A percentile compares a stretch with the other conserved stretches of the same genome.
Evolutionary conservation across 2,113 vertebrate species (phyloP).

Genomic region (Plecotus auritus): DNA sequence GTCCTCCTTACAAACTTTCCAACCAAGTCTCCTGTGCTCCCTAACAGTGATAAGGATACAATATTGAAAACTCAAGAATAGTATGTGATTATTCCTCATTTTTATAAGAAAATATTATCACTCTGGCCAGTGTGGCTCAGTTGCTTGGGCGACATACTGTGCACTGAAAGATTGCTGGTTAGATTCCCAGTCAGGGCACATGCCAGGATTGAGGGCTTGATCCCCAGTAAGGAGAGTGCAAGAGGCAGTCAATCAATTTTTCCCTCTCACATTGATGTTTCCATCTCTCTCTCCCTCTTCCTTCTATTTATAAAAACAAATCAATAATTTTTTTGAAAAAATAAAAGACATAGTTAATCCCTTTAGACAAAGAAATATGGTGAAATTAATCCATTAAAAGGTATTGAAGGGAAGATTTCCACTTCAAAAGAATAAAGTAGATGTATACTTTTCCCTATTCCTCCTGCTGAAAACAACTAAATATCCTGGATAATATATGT

Average conservation of each 20-base stretch:
- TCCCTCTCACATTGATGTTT: neutral
- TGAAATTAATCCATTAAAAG: neutral
- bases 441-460: neutral
- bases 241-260: neutral
- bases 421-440: neutral
- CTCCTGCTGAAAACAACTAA: neutral
- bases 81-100: neutral
- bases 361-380: neutral
- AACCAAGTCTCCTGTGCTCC: too few relatives aligned
- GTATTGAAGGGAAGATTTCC: neutral
- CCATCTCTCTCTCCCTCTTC: neutral
- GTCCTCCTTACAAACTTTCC: too few relatives aligned
- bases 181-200: neutral
- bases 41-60: neutral
- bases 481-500: neutral
- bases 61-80: neutral
- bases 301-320: neutral
- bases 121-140: neutral
- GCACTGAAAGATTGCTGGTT: neutral
- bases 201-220: neutral
- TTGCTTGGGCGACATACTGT: neutral
- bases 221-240: neutral
- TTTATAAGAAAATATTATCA: neutral
- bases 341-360: neutral
- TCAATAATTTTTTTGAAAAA: too few relatives aligned